phyloP scores from a whole-genome alignment of 64 coral and sea anemone species.

The Montipora cactus region DNA sequence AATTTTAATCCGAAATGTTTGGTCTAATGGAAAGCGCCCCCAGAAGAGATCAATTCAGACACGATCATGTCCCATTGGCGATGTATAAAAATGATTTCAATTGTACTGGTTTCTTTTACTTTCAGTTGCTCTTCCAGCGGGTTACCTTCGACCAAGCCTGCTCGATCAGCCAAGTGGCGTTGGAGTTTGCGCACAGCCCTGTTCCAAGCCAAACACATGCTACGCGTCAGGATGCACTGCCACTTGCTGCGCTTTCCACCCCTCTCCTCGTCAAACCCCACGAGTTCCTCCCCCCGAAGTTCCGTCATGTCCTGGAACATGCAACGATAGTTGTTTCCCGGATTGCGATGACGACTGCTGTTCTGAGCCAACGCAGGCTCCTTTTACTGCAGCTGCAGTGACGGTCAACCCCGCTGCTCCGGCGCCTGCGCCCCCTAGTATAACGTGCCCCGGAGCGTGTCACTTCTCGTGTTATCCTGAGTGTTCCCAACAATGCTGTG shows the following conservation, averaged over 20 bases:
- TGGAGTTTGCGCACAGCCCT: slow-evolving; percentile 79
- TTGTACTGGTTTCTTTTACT: too few species aligned
- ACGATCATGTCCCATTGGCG: too few species aligned
- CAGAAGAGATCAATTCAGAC: too few species aligned
- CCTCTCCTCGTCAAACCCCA: not conserved
- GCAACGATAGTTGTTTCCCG: slow-evolving; percentile 61
- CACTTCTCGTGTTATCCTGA: slow-evolving; percentile 69
- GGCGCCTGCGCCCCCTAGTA: not conserved
- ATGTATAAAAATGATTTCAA: too few species aligned
- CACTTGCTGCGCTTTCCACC: slow-evolving; percentile 71
- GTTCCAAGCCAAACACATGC: slow-evolving; percentile 74
- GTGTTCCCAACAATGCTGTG: slow-evolving; percentile 79
- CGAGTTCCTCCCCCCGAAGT: not conserved
- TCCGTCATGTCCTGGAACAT: slow-evolving; percentile 50
- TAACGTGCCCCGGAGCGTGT: slow-evolving; percentile 38
- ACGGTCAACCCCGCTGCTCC: not conserved
- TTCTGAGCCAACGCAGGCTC: not conserved
- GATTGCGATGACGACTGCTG: slow-evolving; percentile 77
- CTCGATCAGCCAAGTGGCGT: slow-evolving; percentile 34
- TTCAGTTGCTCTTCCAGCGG: slow-evolving; percentile 74
- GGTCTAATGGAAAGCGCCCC: too few species aligned
- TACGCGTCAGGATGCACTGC: slow-evolving; percentile 64
- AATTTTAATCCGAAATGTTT: too few species aligned
- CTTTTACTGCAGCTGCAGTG: not conserved
- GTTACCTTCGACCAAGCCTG: slow-evolving; percentile 70